These are phyloP conservation scores for Melangyna quadrimaculata DNA, from an alignment of 2,888 invertebrate genomes.

Conservation along the genomic window DNA sequence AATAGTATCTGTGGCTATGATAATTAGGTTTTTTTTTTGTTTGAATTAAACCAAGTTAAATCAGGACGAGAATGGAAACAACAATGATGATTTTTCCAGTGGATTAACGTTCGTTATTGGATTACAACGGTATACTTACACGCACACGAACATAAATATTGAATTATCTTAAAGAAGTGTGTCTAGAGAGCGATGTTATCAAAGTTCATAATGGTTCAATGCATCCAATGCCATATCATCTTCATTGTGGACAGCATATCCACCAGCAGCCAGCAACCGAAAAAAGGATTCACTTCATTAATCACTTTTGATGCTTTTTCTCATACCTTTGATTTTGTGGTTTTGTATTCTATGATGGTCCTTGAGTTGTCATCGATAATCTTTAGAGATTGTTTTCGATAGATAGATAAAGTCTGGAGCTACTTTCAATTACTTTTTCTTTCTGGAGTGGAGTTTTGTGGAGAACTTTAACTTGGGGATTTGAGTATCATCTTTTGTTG, in stretches of 20 bases:
- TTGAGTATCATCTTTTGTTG: not conserved
- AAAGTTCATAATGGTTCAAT: conserved; percentile 15
- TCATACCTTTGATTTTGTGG: not conserved
- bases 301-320: conserved; percentile 42
- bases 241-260: not conserved
- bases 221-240: not conserved
- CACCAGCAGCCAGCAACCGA: too few species aligned
- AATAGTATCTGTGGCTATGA: conserved; percentile 28
- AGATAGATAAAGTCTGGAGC: conserved; percentile 40
- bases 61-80: not conserved
- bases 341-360: not conserved
- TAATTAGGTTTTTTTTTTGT: conserved; percentile 32
- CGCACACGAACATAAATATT: not conserved
- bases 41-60: not conserved
- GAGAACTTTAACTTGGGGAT: not conserved
- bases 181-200: conserved; percentile 32
- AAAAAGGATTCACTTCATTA: conserved; percentile 56
- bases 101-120: conserved; percentile 59
- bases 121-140: conserved; percentile 22
- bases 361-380: conserved; percentile 43
- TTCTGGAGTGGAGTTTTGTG: not conserved
- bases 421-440: conserved; percentile 37
- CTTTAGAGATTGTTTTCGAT: conserved; percentile 14
- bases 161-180: conserved; percentile 30
- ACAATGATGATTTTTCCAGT: not conserved